Evolutionary conservation across 2,888 invertebrate species (phyloP).

Genomic region (Stenurella melanura): DNA sequence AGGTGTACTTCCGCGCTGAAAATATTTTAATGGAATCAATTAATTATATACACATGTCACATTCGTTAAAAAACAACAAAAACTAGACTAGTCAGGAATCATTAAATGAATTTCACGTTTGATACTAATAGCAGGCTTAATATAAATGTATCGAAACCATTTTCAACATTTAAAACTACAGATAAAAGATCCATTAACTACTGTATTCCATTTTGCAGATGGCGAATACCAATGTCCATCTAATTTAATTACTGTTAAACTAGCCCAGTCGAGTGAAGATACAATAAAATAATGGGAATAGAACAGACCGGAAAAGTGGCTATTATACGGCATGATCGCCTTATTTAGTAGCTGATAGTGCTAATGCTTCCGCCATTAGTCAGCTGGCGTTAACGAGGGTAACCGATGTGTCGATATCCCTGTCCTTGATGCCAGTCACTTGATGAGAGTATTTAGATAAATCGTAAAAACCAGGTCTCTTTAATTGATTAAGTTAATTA

Average conservation of each 20-base stretch:
- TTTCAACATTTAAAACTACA: conserved; percentile 44
- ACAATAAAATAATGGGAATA: conserved; percentile 66
- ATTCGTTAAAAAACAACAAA: conserved; percentile 18
- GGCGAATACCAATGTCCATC: conserved; percentile 63
- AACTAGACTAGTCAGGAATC: conserved; percentile 21
- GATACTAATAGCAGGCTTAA: conserved; percentile 30
- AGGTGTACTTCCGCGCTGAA: conserved; percentile 27
- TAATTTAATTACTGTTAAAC: conserved; percentile 67
- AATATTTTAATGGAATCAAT: conserved; percentile 25
- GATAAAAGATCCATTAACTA: conserved; percentile 56
- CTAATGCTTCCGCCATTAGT: conserved; percentile 74
- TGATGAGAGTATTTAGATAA: conserved; percentile 59
- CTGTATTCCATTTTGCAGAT: conserved; percentile 65
- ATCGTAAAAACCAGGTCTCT: conserved; percentile 52
- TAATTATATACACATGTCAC: conserved; percentile 26
- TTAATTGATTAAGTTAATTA: conserved; percentile 52
- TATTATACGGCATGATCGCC: conserved; percentile 71
- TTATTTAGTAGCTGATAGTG: conserved; percentile 72
- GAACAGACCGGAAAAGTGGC: conserved; percentile 70
- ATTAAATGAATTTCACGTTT: conserved; percentile 26
- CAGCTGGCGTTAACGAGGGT: conserved; percentile 73
- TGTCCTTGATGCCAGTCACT: conserved; percentile 56
- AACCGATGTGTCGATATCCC: conserved; percentile 70
- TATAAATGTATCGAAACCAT: conserved; percentile 38
- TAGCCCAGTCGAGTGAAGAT: conserved; percentile 58